Evolutionary conservation across 2,113 vertebrate genomes (phyloP), one percentile per base, ranked within the genome.

Genomic region (Hypocryptadius cinnamomeus): DNA sequence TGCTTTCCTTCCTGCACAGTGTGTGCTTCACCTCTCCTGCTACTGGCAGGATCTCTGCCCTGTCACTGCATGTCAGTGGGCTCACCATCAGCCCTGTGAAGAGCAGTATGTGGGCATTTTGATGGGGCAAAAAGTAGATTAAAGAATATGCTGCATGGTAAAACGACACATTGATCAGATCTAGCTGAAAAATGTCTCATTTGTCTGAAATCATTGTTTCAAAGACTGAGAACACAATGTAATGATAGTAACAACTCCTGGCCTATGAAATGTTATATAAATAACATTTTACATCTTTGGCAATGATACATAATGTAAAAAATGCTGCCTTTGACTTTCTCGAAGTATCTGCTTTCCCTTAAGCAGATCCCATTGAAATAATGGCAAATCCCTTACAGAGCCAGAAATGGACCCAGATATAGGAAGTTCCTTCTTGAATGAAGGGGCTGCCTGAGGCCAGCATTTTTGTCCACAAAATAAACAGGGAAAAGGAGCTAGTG

Each of bases 51-150:
- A 51, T 11, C 68, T 17, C 48, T 56, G 66, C 44, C 53, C 51
- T 47, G 15, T 13, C 63, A 11, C 63, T 77, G 68, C 3, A 7
- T 44, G n/a, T 44, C 65, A 59, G 21, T 3, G 57, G 53, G 61
- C 48, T 85, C 81, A 57, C n/a, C 17, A 17, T 7, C 33, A 54
- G 42, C 37, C 33, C 35, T 39, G 42, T 28, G 63, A 90, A 21
- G 9, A 70, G 71, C 45, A 50, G 2, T 7, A 7, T n/a, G 45
- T 0, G 1, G 9, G 9, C 13, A 18, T 44, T 61, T 33, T 1
- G 4, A 31, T 8, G 11, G 30, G 63, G 39, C 10, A 8, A 59
- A 82, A 93, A 31, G 57, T 1, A 65, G 53, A 15, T 25, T 65
- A 44, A 72, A 63, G 35, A 78, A 63, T 11, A 37, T 17, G n/a